Evolutionary conservation across 2,113 vertebrate genomes (phyloP).

Genomic region (Thunnus thynnus): DNA sequence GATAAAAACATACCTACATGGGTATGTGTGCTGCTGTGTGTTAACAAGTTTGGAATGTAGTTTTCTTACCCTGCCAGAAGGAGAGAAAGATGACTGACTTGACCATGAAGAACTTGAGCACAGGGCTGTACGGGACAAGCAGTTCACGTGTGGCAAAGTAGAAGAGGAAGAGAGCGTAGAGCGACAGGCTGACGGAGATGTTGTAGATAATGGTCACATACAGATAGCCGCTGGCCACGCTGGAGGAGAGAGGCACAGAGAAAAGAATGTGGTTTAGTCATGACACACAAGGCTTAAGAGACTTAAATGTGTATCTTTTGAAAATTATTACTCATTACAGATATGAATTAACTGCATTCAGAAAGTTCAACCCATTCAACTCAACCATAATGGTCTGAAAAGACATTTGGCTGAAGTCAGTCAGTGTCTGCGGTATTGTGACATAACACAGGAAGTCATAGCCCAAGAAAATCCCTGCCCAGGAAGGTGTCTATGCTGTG

Average conservation of each 20-base stretch:
- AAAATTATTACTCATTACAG: background rate
- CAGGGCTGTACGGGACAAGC: slow-evolving; percentile 93
- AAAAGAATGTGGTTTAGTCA: background rate
- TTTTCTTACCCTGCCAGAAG: slow-evolving; percentile 94
- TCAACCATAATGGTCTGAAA: background rate
- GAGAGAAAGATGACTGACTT: slow-evolving; percentile 98
- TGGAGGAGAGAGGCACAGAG: slow-evolving; percentile 77
- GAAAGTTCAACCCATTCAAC: background rate
- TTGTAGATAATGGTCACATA: slow-evolving; percentile 98
- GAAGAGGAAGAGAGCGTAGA: slow-evolving; percentile 96
- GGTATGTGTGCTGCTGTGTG: too few species aligned
- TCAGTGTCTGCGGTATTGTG: background rate
- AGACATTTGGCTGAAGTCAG: background rate
- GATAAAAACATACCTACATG: background rate
- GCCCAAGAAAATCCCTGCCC: background rate
- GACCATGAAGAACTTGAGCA: slow-evolving; percentile 99
- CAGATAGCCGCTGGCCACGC: slow-evolving; percentile 95
- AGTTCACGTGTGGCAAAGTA: slow-evolving; percentile 95
- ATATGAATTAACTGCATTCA: background rate
- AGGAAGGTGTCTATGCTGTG: background rate
- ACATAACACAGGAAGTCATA: background rate
- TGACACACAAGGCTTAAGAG: too few species aligned
- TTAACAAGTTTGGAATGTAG: background rate
- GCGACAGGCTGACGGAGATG: slow-evolving; percentile 96
- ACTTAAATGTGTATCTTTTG: background rate